Evolutionary conservation across 1,140 invertebrate species (phyloP).

Genomic region (Dinothrombium tinctorium): DNA sequence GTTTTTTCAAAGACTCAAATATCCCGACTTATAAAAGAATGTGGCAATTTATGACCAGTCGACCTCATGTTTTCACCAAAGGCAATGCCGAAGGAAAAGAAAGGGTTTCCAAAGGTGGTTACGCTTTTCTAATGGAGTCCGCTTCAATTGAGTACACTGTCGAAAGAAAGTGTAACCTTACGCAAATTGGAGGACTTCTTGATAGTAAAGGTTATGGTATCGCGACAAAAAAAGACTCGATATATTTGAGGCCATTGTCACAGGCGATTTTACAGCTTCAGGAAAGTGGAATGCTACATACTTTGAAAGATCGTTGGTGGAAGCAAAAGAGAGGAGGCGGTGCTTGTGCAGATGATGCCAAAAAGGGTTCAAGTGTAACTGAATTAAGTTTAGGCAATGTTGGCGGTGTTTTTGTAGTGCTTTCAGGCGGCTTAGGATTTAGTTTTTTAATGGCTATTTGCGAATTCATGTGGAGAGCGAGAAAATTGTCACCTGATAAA

Average conservation of each 20-base stretch:
- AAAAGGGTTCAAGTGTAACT: conserved; percentile 13
- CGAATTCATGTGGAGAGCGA: conserved; percentile 15
- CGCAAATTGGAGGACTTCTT: conserved; percentile 81
- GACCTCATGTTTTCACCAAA: conserved; percentile 52
- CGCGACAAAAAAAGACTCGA: conserved; percentile 16
- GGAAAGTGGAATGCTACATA: conserved; percentile 22
- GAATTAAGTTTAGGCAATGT: conserved; percentile 19
- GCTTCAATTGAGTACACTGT: conserved; percentile 89
- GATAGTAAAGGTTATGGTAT: conserved; percentile 48
- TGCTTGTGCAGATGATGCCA: conserved; percentile 13
- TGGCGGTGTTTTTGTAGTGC: conserved; percentile 28
- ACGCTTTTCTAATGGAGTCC: conserved; percentile 68
- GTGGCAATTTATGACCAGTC: conserved; percentile 55
- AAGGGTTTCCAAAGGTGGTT: conserved; percentile 46
- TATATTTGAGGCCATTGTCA: conserved; percentile 16
- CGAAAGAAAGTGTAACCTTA: conserved; percentile 87
- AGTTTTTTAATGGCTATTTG: conserved; percentile 16
- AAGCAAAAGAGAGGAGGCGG: conserved; percentile 17
- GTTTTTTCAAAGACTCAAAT: conserved; percentile 45
- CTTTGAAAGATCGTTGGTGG: conserved; percentile 22
- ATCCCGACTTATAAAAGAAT: conserved; percentile 54
- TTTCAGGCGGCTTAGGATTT: conserved; percentile 22
- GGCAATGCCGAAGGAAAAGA: conserved; percentile 62
- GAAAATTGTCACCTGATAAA: conserved; percentile 6
- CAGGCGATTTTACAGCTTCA: conserved; percentile 23